Evolutionary conservation across 1,140 invertebrate genomes (phyloP).

Genomic region (Doryteuthis pealeii): DNA sequence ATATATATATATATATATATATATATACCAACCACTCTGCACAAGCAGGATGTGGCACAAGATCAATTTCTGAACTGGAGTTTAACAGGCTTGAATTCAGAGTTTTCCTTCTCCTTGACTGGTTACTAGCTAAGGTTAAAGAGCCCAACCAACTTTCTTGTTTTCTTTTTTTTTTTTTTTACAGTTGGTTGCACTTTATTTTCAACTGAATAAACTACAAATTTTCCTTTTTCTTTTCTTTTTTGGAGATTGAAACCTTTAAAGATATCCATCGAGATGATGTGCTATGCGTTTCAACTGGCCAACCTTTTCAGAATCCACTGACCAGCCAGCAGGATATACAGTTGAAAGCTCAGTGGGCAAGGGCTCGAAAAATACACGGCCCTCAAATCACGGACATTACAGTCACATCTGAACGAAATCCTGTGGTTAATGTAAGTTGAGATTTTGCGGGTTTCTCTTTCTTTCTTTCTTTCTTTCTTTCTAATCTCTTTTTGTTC

Average conservation of each 20-base stretch:
- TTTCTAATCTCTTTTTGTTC: too few relatives aligned
- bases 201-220: not conserved
- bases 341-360: slow-evolving; percentile 58
- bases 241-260: slow-evolving; percentile 44
- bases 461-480: too few relatives aligned
- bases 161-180: too few relatives aligned
- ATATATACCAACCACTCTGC: too few relatives aligned
- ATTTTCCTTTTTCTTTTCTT: not conserved
- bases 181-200: too few relatives aligned
- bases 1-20: too few relatives aligned
- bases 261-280: slow-evolving; percentile 50
- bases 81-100: too few relatives aligned
- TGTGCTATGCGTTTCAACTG: slow-evolving; percentile 50
- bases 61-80: too few relatives aligned
- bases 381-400: slow-evolving; percentile 53
- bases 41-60: too few relatives aligned
- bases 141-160: too few relatives aligned
- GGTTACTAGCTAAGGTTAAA: too few relatives aligned
- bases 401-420: slow-evolving; percentile 34
- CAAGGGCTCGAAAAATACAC: slow-evolving; percentile 52
- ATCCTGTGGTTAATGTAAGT: slow-evolving; percentile 51
- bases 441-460: not conserved
- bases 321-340: slow-evolving; percentile 33
- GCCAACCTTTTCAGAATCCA: slow-evolving; percentile 43
- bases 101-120: too few relatives aligned